phyloP scores from a whole-genome alignment of 2,888 invertebrate genomes.

The Dryocosmus kuriphilus region DNA sequence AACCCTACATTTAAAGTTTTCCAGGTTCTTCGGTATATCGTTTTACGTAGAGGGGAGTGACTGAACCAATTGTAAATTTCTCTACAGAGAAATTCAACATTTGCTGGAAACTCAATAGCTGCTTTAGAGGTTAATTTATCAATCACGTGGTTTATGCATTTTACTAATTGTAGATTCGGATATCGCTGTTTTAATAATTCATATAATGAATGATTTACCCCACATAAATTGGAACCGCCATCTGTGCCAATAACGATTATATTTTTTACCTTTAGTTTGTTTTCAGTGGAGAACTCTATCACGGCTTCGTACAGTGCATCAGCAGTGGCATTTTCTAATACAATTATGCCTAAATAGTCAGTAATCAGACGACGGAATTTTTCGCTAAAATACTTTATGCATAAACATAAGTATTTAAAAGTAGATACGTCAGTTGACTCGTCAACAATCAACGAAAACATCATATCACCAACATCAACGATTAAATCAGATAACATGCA shows the following conservation, averaged over 20 bases:
- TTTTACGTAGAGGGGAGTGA: slow-evolving; percentile 50
- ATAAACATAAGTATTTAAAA: slow-evolving; percentile 53
- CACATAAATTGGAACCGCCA: slow-evolving; percentile 59
- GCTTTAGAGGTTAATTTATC: too few relatives aligned
- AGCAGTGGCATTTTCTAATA: slow-evolving; percentile 42
- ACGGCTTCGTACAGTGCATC: slow-evolving; percentile 29
- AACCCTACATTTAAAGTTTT: slow-evolving; percentile 42
- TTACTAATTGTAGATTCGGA: slow-evolving; percentile 55
- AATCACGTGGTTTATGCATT: slow-evolving; percentile 57
- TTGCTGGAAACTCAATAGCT: slow-evolving; percentile 52
- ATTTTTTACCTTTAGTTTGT: slow-evolving; percentile 47
- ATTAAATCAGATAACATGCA: too few relatives aligned
- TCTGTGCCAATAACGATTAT: slow-evolving; percentile 60
- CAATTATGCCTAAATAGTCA: slow-evolving; percentile 48
- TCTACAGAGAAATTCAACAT: slow-evolving; percentile 54
- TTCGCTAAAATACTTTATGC: slow-evolving; percentile 57
- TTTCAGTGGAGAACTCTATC: slow-evolving; percentile 27
- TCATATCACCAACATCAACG: too few relatives aligned
- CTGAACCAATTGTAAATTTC: slow-evolving; percentile 57
- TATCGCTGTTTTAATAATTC: slow-evolving; percentile 53
- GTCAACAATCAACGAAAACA: too few relatives aligned
- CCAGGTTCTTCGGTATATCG: slow-evolving; percentile 52
- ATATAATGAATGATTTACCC: slow-evolving; percentile 59
- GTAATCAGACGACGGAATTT: slow-evolving; percentile 41
- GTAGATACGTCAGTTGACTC: slow-evolving; percentile 52